Evolutionary conservation across 2,888 invertebrate species (phyloP).

Genomic region (Eupeodes luniger): DNA sequence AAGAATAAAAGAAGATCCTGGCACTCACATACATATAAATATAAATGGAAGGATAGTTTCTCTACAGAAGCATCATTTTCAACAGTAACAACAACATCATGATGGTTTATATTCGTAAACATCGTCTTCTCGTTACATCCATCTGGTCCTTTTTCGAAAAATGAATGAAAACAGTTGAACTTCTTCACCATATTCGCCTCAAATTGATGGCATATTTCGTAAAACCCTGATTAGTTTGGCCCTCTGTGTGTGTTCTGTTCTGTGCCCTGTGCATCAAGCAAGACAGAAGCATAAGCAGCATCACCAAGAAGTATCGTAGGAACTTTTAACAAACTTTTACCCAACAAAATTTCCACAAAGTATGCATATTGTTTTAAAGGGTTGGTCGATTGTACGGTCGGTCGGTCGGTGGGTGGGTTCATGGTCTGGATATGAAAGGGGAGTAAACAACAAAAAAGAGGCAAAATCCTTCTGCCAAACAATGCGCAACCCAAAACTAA

Average conservation of each 20-base stretch:
- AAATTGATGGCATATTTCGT: conserved; percentile 73
- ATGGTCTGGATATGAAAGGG: no score
- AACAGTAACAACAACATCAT: neutral
- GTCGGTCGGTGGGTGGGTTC: neutral
- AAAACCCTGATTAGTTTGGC: conserved; percentile 72
- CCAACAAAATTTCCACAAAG: conserved; percentile 71
- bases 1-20: neutral
- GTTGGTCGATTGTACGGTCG: neutral
- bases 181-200: conserved; percentile 64
- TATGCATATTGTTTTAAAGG: conserved; percentile 60
- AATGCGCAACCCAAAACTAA: conserved; percentile 40
- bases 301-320: conserved; percentile 5
- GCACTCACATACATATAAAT: neutral
- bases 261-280: neutral
- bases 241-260: conserved; percentile 4
- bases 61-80: neutral
- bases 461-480: conserved; percentile 42
- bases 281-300: conserved; percentile 31
- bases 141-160: conserved; percentile 27
- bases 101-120: neutral
- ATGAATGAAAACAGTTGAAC: conserved; percentile 39
- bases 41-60: conserved; percentile 11
- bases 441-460: neutral
- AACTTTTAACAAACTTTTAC: conserved; percentile 71
- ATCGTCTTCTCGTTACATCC: conserved; percentile 38